These are phyloP conservation scores for Slavum lentiscoides DNA, from an alignment of 2,888 invertebrate genomes.

Conservation along the genomic window DNA sequence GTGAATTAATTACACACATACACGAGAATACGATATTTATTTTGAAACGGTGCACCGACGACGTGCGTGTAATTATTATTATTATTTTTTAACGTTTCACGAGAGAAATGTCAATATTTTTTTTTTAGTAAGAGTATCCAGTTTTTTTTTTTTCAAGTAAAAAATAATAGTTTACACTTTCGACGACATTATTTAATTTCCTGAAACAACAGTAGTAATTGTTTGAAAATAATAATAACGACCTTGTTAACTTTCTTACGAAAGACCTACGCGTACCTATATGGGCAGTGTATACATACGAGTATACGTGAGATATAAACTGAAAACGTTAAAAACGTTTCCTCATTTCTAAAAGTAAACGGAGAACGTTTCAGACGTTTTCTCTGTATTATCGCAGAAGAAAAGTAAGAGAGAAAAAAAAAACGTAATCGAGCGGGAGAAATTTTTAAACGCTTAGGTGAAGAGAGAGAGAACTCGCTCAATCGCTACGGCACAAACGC, in stretches of 20 bases:
- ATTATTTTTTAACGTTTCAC: background rate
- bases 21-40: too few relatives aligned
- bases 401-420: too few relatives aligned
- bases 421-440: background rate
- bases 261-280: background rate
- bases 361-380: too few relatives aligned
- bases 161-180: background rate
- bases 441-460: background rate
- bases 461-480: too few relatives aligned
- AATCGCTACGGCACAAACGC: too few relatives aligned
- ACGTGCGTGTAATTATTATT: too few relatives aligned
- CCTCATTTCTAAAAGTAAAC: constrained; percentile 13
- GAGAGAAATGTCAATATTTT: background rate
- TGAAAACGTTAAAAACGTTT: background rate
- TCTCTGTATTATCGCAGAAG: too few relatives aligned
- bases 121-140: background rate
- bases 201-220: background rate
- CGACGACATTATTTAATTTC: background rate
- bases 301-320: background rate
- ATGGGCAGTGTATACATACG: too few relatives aligned
- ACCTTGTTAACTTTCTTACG: constrained; percentile 22
- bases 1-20: too few relatives aligned
- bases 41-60: too few relatives aligned
- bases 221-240: background rate
- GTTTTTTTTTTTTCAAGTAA: background rate